A percentile compares a stretch with the other conserved stretches of the same genome.
Conservation (phyloP, 2,113 vertebrate species). For the Pelvicachromis taeniatus region DNA sequence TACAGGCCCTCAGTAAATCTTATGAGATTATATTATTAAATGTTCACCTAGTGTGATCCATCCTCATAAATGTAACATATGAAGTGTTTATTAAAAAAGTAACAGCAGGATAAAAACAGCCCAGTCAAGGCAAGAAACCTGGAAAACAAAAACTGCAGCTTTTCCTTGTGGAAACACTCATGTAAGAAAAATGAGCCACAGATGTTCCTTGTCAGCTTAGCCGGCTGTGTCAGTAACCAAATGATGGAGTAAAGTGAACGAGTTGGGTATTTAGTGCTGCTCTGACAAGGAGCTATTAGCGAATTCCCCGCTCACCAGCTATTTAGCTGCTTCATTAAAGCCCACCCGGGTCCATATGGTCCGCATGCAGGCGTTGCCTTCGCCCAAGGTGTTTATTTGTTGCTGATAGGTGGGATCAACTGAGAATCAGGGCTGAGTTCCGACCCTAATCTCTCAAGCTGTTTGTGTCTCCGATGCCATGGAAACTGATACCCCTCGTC, state of each 20-base stretch:
- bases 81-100: not conserved
- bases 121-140: not conserved
- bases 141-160: not conserved
- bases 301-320: constrained; percentile 54
- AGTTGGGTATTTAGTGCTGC: constrained; percentile 48
- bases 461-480: constrained; percentile 75
- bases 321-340: constrained; percentile 68
- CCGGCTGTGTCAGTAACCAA: constrained; percentile 37
- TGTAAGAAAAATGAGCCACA: constrained; percentile 45
- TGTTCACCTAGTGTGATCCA: not conserved
- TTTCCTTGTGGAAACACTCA: constrained; percentile 11
- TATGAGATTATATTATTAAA: not conserved
- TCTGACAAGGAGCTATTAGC: constrained; percentile 60
- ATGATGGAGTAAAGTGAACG: constrained; percentile 31
- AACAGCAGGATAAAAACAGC: not conserved
- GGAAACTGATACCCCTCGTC: constrained; percentile 73
- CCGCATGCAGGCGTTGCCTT: constrained; percentile 18
- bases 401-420: constrained; percentile 70
- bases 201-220: constrained; percentile 44
- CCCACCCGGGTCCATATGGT: constrained; percentile 54
- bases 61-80: not conserved
- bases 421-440: constrained; percentile 62
- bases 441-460: constrained; percentile 65
- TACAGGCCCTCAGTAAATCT: not conserved
- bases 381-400: constrained; percentile 74